Conservation (phyloP, 1,140 invertebrate species). For the Chionoecetes opilio region DNA sequence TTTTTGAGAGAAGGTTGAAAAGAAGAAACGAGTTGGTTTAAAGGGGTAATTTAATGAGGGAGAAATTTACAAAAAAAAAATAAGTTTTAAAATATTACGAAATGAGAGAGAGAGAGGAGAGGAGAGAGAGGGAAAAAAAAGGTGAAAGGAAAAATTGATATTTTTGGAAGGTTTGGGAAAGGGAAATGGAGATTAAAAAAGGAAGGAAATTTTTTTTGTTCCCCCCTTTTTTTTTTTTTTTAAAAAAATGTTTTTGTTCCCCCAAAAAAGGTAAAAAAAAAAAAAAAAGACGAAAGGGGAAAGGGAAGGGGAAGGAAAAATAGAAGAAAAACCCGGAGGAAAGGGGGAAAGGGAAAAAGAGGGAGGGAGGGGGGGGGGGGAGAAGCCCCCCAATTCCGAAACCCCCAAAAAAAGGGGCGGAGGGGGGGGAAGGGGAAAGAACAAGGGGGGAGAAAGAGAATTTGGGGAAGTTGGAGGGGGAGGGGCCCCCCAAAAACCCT, state of each 20-base stretch:
- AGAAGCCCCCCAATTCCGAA: background rate
- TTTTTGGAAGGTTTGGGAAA: background rate
- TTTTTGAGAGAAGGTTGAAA: no score
- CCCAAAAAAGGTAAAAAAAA: no score
- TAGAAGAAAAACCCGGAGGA: background rate
- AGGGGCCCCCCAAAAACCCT: background rate
- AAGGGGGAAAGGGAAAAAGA: conserved; percentile 27
- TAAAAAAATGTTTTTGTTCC: no score
- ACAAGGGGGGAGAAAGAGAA: no score
- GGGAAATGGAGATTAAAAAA: background rate
- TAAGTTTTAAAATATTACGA: no score
- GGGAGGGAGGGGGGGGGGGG: background rate
- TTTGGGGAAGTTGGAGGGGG: background rate
- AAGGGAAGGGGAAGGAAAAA: conserved; percentile 22
- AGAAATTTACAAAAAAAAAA: no score
- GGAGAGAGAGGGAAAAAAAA: conserved; percentile 11
- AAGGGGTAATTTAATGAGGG: no score
- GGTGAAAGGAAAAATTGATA: background rate
- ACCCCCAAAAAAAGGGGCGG: background rate
- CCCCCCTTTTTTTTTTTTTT: no score
- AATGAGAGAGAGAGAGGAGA: conserved; percentile 28
- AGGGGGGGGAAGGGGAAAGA: conserved; percentile 22
- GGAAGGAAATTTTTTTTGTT: no score
- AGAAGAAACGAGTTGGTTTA: no score
- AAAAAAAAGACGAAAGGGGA: no score